Evolutionary conservation across 1,140 invertebrate genomes (phyloP), one percentile per base, ranked within the genome.

Genomic region (Saccostrea echinata): DNA sequence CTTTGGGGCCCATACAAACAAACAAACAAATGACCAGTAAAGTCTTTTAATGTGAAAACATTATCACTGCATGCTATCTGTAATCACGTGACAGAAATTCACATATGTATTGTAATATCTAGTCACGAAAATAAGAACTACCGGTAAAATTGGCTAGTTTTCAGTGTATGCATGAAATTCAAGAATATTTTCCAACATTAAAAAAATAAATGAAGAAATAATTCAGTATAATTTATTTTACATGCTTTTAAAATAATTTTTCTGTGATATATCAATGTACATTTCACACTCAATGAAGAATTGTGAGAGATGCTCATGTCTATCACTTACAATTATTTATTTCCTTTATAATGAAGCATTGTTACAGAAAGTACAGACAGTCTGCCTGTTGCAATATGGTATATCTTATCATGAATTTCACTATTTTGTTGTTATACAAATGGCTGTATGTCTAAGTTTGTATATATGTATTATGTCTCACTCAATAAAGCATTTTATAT

Each of bases 1-100:
- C 86, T 53, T 82, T 92, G 24, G 91, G 88, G 55, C 92, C 92
- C 61, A 90, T 92, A 68, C 84, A 84, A n/a, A 82, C 87, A 6
- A 30, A 83, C 9, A 84, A 55, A 57, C 80, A 88, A 43, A 51
- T 61, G 76, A 88, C 87, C 84, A 88, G 87, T 88, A 88, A 88
- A 88, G 87, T 88, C 35, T 88, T 57, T 82, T 88, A 85, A 88
- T 83, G 33, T 80, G 18, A 33, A 76, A 76, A 24, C 12, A 33
- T 33, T 13, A 76, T 76, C 68, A 76, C 68, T 30, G 68, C 68
- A 76, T 76, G 68, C 27, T 30, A 35, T 16, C 27, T 27, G 27
- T 43, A 43, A 43, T 6, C 68, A 76, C 27, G 27, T 76, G 68
- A 30, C 68, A 76, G 30, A 13, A 30, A 76, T 33, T 33, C 68